phyloP scores from a whole-genome alignment of 2,113 vertebrate genomes.

The Alectura lathami region DNA sequence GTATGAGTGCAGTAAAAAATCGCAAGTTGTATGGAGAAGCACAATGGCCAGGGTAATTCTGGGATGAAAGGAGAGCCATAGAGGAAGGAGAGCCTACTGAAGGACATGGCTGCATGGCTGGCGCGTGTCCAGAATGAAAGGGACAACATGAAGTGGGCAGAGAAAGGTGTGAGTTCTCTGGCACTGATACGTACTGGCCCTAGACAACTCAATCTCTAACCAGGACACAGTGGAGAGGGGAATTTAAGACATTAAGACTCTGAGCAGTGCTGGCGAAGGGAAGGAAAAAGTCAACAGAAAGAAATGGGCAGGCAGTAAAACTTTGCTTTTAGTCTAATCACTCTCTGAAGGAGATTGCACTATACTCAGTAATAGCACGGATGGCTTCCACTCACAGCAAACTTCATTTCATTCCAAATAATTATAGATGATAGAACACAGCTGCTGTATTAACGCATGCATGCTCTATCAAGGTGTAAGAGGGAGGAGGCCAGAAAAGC shows the following conservation, averaged over 20 bases:
- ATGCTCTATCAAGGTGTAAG: neutral
- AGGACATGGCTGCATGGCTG: neutral
- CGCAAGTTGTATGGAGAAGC: neutral
- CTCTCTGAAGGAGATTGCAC: neutral
- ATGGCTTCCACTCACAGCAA: neutral
- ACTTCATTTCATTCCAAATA: neutral
- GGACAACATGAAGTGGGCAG: neutral
- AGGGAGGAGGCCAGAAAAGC: neutral
- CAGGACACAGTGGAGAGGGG: rapidly evolving
- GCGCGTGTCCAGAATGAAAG: rapidly evolving
- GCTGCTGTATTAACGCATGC: neutral
- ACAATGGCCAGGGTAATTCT: neutral
- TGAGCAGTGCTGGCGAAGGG: neutral
- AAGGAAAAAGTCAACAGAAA: neutral
- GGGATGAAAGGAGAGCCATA: neutral
- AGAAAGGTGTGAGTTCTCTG: neutral
- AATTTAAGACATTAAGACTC: neutral
- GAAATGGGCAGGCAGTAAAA: neutral
- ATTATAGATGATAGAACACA: neutral
- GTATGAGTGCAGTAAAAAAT: neutral
- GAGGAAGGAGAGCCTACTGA: neutral
- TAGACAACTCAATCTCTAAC: rapidly evolving
- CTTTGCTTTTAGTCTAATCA: neutral
- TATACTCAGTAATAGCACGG: neutral
- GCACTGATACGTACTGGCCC: neutral